Base-by-base conservation (phyloP, 2,113 vertebrate genomes). In the Otolemur garnettii region DNA sequence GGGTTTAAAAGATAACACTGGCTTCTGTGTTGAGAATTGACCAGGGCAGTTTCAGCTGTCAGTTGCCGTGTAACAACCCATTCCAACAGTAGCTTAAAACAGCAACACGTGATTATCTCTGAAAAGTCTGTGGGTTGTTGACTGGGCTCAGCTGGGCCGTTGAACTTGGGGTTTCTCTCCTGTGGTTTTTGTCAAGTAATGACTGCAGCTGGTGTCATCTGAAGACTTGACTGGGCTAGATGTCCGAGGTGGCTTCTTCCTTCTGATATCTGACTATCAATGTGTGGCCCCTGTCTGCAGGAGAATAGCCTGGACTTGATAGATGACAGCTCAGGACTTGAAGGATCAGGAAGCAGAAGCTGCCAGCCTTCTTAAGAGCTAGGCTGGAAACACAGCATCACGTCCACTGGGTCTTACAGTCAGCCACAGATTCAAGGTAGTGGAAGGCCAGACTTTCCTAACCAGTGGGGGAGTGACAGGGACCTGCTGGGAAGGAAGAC, bases 201-300 rank as follows among this genome's bases (percentile, higher is more conserved):
- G 9, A n/a, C 64, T 42, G 45, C 18, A 18, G 5, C 59, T 53
- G 26, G 17, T 26, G 15, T 81, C 22, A 1, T 82, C 35, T 38
- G 28, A 45, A 33, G 26, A 5, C 30, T 87, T 1, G 0, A 1
- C 13, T 28, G 82, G 57, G 55, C 55, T 50, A 38, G n/a, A 22
- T 42, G 26, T 95, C 83, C 13, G 1, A 0, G 2, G 8, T 55
- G 68, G 38, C 55, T 13, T 30, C 86, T 82, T 53, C 2, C 0
- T 12, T 8, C 64, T 26, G 0, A 0, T 35, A 1, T 7, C 21
- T 45, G 59, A 55, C 68, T 24, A 6, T 45, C 15, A 1, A 10
- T 28, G 24, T 60, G 0, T 10, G 71, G 68, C 50, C 64, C 38
- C 11, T 53, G 22, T 74, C 24, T 24, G 1, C 19, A 50, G 11